These are phyloP conservation scores for Tinea trinotella DNA, from an alignment of 2,888 invertebrate genomes.

Conservation along the genomic window DNA sequence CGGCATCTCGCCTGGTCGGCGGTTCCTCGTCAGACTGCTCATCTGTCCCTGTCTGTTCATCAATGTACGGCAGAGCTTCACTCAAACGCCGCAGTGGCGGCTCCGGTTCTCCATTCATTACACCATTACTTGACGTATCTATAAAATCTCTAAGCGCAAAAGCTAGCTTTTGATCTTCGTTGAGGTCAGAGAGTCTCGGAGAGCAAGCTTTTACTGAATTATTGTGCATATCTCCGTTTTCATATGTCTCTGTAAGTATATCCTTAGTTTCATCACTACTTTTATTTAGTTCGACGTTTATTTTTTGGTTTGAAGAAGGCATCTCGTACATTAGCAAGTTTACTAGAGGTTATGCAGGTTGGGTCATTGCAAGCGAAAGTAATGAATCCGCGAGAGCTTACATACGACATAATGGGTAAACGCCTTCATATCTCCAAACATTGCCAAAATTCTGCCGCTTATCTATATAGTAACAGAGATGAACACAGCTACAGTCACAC, in stretches of 20 bases:
- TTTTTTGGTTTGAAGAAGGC: constrained; percentile 59
- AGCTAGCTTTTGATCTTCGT: constrained; percentile 48
- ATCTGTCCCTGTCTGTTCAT: constrained; percentile 44
- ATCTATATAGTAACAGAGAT: constrained; percentile 11
- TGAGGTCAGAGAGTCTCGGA: constrained; percentile 37
- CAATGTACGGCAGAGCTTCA: constrained; percentile 50
- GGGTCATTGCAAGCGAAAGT: neutral
- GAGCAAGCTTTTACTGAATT: constrained; percentile 21
- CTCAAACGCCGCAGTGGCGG: constrained; percentile 37
- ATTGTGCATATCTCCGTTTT: constrained; percentile 32
- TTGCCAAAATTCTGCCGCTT: neutral
- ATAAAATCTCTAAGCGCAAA: constrained; percentile 56
- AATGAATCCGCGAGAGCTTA: neutral
- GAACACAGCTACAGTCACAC: neutral
- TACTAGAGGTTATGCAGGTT: neutral
- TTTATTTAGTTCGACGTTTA: constrained; percentile 55
- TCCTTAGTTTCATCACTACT: constrained; percentile 44
- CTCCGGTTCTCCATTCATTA: constrained; percentile 30
- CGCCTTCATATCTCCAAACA: neutral
- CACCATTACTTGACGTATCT: constrained; percentile 31
- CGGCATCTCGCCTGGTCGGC: constrained; percentile 41
- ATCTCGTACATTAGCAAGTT: constrained; percentile 32
- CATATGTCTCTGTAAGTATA: constrained; percentile 34
- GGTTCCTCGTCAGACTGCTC: constrained; percentile 51
- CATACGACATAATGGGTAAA: neutral